phyloP scores from a whole-genome alignment of 2,113 vertebrate genomes.

The Leptobrachium ailaonicum region DNA sequence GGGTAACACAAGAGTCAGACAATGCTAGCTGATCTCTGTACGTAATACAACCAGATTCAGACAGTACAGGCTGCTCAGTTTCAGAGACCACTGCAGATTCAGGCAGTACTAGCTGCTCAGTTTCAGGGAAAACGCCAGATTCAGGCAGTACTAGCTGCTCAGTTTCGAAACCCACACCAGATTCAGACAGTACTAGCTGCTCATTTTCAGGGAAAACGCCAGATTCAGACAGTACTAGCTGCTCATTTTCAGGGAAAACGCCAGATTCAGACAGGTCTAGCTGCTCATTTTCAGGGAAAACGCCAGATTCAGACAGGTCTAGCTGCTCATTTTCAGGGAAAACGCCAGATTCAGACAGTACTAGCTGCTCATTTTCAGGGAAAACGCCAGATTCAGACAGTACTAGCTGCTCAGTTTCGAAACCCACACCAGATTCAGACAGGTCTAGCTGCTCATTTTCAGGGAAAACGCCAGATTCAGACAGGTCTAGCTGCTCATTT shows the following conservation, averaged over 20 bases:
- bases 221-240: background rate
- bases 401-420: background rate
- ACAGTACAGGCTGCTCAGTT: background rate
- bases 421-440: background rate
- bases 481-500: too few relatives aligned
- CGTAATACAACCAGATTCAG: background rate
- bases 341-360: background rate
- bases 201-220: background rate
- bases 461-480: background rate
- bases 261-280: background rate
- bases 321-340: background rate
- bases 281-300: background rate
- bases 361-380: background rate
- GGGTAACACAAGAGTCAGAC: background rate
- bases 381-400: background rate
- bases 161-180: background rate
- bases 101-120: background rate
- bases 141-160: background rate
- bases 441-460: background rate
- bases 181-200: background rate
- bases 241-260: background rate
- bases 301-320: background rate
- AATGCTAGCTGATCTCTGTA: background rate
- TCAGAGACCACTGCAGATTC: background rate
- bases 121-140: background rate